Base-by-base conservation (phyloP, 2,797 vertebrate genomes). In the Apogon talboti region DNA sequence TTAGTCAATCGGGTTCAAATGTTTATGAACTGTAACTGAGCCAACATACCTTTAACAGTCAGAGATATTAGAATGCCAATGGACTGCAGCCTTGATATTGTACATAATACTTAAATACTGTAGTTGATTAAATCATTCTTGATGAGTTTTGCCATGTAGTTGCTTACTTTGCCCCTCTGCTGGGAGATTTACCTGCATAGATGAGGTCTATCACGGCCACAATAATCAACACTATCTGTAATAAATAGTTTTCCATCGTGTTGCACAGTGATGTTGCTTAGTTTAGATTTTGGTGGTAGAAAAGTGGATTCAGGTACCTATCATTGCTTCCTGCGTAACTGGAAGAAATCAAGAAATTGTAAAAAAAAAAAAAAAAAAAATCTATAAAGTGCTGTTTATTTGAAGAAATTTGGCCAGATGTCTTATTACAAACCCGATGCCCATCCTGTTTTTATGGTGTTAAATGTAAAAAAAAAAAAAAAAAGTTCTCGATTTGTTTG, bases 1-100 rank as follows among this genome's bases (percentile, higher is more conserved):
- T 54, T 84, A 66, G 79, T 70, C 42, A 11, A 66, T 76, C 5
- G 44, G 79, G 63, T 88, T 87, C 45, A 62, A 73, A 65, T 89
- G 86, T 92, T 87, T 88, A 83, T 84, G 83, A 91, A 83, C 79
- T 92, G 84, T 92, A 91, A 86, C 92, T 93, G 92, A 93, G 93
- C 93, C 92, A 90, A 73, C 82, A 70, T 78, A 86, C 62, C 72
- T 75, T 53, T 62, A 81, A 77, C 63, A 54, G 76, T 76, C 65
- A 1, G 28, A 63, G 28, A 63, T 63, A 18, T 72, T 74, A 58
- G 67, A 62, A 76, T 44, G 85, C 90, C 83, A 60, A 50, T 35
- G 75, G 88, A 92, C 92, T 91, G 90, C 92, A 83, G 84, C 76
- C 78, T 66, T 61, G 53, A 71, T 76, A 74, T 83, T 91, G 90